Base-by-base conservation (phyloP, 2,797 vertebrate genomes). In the Microchirus variegatus region DNA sequence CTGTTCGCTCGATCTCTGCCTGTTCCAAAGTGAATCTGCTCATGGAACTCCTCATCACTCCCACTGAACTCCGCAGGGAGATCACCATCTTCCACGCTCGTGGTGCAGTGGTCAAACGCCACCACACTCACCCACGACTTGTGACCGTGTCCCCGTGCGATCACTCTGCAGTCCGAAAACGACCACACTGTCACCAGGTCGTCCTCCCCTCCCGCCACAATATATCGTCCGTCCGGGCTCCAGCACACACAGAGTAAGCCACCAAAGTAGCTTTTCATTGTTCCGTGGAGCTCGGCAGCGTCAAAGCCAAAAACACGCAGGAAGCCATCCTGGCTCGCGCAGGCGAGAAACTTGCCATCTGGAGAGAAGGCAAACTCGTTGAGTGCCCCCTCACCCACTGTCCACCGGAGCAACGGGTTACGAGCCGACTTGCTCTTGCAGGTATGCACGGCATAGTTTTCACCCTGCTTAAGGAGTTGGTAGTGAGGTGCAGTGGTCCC, bases 191-290 rank as follows among this genome's bases (percentile, higher is more conserved):
- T 97, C 78, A 98, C 96, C 90, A 96, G 90, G 88, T 99, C 97
- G 53, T 98, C 97, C 92, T 99, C 96, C 9, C 97, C 96, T 0
- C 96, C 97, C 0, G 96, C 96, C 77, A 97, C 97, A 14, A 99
- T 94, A 73, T 99, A 99, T n/a, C 95, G 96, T 68, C 97, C 96
- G 9, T 99, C 97, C 0, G 97, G 97, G 89, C 97, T 98, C 97
- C 97, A 99, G 89, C 96, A 99, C 59, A 95, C 95, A 15, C 96
- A 98, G 7, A 98, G 92, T 61, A 99, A 89, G 78, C 96, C 97
- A 50, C 96, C 97, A 35, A 99, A 99, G 93, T 98, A 99, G 91
- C 96, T 98, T 91, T 97, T 97, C 97, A 99, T 98, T n/a, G 95
- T 95, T 71, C 97, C 96, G 1, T 96, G 96, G 72, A 97, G 92